phyloP scores from a whole-genome alignment of 2,113 vertebrate species.

The Coptodon rendalli region DNA sequence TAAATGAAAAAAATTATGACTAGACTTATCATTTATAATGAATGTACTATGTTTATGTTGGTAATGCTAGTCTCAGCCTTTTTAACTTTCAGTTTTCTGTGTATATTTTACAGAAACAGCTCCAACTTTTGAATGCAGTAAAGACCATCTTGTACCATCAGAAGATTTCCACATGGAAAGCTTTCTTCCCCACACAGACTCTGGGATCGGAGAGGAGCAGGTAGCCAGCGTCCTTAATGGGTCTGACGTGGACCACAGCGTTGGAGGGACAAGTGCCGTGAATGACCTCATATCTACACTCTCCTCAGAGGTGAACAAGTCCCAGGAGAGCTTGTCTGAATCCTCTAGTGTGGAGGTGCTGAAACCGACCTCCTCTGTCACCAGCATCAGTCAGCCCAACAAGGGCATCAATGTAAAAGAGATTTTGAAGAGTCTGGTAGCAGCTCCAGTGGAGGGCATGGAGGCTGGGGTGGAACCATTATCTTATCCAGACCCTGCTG shows the following conservation, averaged over 20 bases:
- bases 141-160: conserved; percentile 69
- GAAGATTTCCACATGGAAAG: conserved; percentile 76
- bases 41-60: neutral
- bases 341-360: conserved; percentile 71
- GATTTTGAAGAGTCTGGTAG: conserved; percentile 92
- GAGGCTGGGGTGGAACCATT: conserved; percentile 84
- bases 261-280: conserved; percentile 74
- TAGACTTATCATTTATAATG: neutral
- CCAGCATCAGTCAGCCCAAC: conserved; percentile 82
- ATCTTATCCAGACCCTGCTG: conserved; percentile 81
- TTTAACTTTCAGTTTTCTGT: neutral
- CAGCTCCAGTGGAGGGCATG: conserved; percentile 81
- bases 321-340: conserved; percentile 81
- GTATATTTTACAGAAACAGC: conserved; percentile 74
- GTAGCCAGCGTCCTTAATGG: conserved; percentile 81
- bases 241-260: conserved; percentile 74
- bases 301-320: conserved; percentile 85
- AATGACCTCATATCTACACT: conserved; percentile 83
- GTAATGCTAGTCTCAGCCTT: neutral
- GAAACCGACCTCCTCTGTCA: conserved; percentile 80
- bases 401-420: conserved; percentile 95
- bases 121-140: conserved; percentile 72
- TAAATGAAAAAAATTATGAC: neutral
- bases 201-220: conserved; percentile 86
- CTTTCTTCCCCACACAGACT: conserved; percentile 84